Conservation (phyloP, 1,140 invertebrate genomes). For the Drosophila athabasca region DNA sequence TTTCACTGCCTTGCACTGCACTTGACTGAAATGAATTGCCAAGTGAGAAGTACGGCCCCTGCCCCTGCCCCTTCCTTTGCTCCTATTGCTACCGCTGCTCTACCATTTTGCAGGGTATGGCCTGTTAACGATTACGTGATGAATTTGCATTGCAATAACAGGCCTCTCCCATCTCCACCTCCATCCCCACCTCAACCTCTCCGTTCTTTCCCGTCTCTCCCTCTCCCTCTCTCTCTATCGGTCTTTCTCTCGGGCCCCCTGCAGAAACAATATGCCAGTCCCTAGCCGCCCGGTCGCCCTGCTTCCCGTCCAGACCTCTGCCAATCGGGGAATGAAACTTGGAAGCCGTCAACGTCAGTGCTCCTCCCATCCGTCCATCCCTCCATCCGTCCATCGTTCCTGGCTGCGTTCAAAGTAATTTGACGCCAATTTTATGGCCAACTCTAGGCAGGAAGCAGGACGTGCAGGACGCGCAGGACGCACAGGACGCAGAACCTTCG, state of each 20-base stretch:
- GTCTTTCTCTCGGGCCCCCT: not conserved
- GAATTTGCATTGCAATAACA: slow-evolving; percentile 66
- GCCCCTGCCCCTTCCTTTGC: not conserved
- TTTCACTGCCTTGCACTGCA: slow-evolving; percentile 50
- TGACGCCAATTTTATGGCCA: slow-evolving; percentile 64
- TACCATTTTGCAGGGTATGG: slow-evolving; percentile 7
- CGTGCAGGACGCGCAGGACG: too few species aligned
- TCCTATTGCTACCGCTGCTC: not conserved
- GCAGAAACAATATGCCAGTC: slow-evolving; percentile 50
- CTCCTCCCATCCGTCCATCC: too few species aligned
- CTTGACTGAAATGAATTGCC: slow-evolving; percentile 66
- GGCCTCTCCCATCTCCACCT: not conserved
- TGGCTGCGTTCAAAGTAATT: slow-evolving; percentile 62
- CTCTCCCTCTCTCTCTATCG: too few species aligned
- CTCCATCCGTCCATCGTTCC: not conserved
- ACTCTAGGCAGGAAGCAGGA: slow-evolving; percentile 21
- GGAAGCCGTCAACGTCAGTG: slow-evolving; percentile 41
- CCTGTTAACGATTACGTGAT: slow-evolving; percentile 70
- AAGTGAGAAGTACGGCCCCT: slow-evolving; percentile 4
- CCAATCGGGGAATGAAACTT: slow-evolving; percentile 19
- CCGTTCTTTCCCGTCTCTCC: too few species aligned
- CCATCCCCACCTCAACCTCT: not conserved
- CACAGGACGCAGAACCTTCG: not conserved
- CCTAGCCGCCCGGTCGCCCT: too few species aligned
- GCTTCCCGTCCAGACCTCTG: not conserved